These are phyloP conservation scores for Ciona savignyi DNA, from an alignment of 23 tunicate genomes.

Conservation along the genomic window DNA sequence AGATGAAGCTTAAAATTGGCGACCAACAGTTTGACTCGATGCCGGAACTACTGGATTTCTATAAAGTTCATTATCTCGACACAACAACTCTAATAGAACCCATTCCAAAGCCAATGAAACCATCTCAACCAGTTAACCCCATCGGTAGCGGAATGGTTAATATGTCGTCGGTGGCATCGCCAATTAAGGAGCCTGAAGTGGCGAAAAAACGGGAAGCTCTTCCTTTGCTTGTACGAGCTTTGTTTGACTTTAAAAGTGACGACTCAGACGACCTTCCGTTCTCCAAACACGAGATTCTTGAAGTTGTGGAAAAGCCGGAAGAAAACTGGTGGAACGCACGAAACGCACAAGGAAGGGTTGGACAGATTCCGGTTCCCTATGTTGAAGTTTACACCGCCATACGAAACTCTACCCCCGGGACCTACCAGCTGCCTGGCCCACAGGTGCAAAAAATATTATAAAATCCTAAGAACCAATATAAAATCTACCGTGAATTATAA, in stretches of 20 bases:
- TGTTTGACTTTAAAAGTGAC: not conserved
- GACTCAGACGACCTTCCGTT: not conserved
- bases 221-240: not conserved
- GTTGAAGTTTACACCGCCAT: slow-evolving; percentile 22
- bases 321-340: not conserved
- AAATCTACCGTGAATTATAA: no score
- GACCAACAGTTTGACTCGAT: not conserved
- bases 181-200: slow-evolving; percentile 5
- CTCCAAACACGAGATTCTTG: not conserved
- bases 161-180: not conserved
- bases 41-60: not conserved
- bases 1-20: not conserved
- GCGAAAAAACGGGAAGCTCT: slow-evolving; percentile 4
- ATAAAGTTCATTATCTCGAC: not conserved
- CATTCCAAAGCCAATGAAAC: not conserved
- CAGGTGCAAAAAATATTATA: no score
- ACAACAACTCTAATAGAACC: not conserved
- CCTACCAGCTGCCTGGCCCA: slow-evolving; percentile 52
- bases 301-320: not conserved
- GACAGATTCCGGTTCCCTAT: not conserved
- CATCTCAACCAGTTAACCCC: not conserved
- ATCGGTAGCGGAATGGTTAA: not conserved
- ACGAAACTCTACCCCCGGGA: slow-evolving; percentile 63
- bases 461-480: no score
- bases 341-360: not conserved